Evolutionary conservation across 2,888 invertebrate species (phyloP), one percentile per base, ranked within the genome.

Genomic region (Ganaspis brasiliensis): DNA sequence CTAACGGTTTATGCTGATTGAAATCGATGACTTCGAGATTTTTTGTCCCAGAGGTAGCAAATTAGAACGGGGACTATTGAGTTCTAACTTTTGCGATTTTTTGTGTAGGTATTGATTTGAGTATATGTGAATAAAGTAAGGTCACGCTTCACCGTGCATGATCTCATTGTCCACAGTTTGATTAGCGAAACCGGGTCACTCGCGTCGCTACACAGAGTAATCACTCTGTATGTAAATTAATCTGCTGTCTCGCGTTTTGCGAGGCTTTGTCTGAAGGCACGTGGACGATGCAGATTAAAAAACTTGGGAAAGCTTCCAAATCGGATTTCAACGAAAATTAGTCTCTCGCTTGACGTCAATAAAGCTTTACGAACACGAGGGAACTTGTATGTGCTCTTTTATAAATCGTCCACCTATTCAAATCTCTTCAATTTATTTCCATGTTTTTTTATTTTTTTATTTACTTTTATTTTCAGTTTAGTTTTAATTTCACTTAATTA

Each of bases 141-240:
- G 83, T 85, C 83, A 86, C 80, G 84, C 81, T 85, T 79, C 21
- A 73, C 76, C 79, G 83, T 84, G 82, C 81, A 81, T 85, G 84
- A 87, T 84, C 83, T 87, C 84, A 85, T 87, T 87, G 85, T 87
- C 81, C 81, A 80, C 81, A 74, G 81, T 80, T 83, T 83, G 86
- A 86, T 87, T 87, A 86, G 82, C 79, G 79, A 85, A 87, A 85
- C 82, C 83, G 83, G 87, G 87, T 87, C 87, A 87, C 80, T 85
- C 79, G 82, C 82, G 81, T 84, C 76, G 82, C 83, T 79, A 81
- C 85, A 81, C 84, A 81, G 82, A 86, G 82, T 82, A 86, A 87
- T 87, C 83, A 81, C 84, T 82, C 80, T 79, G 81, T 82, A 82
- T 85, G 86, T 83, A 85, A 85, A 85, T 82, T 83, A 86, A 87